Evolutionary conservation across 2,888 invertebrate genomes (phyloP), one percentile per base, ranked within the genome.

Genomic region (Amiota mariae): DNA sequence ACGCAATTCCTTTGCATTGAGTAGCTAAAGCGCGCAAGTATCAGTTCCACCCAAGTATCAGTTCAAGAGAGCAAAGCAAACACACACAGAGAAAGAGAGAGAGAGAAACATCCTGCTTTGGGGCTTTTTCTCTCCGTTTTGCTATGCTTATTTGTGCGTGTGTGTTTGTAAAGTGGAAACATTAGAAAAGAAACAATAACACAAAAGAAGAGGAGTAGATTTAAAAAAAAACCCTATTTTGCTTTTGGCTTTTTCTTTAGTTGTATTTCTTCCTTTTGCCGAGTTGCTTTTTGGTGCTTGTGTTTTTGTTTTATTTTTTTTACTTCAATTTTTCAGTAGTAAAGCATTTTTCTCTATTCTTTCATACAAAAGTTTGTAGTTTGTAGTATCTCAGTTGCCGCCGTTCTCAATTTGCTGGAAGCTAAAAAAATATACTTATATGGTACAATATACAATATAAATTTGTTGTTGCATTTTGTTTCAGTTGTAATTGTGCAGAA

Each of bases 31-130:
- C 49, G 13, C 64, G 15, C 46, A 13, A 51, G 71, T 61, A 72
- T 72, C 66, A 75, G 76, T 76, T 75, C 76, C 76, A 75, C 75
- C 75, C 76, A 49, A 57, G 71, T 72, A 64, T 20, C 76, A 36
- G 36, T 36, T 36, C 36, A 36, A 36, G 36, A 36, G 36, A 36
- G 36, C 36, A 4, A 4, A 36, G 36, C 36, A 36, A 36, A 36
- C n/a, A n/a, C n/a, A 24, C 3, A 24, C 24, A 24, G n/a, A n/a
- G n/a, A n/a, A n/a, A 24, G 2, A 24, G 24, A 1, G 24, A 24
- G 24, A 24, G 24, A 24, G 24, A 24, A 36, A 36, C 6, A 36
- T 36, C 36, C 36, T 36, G 3, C 36, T 36, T 36, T 36, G 36
- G 36, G 36, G 36, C 36, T 36, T 36, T 36, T 36, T 36, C 36